Percentiles rank a stretch among this genome's conserved stretches.
phyloP scores from a whole-genome alignment of 30 jellyfish, hydroid and myxozoan species.

The Cassiopea andromeda region DNA sequence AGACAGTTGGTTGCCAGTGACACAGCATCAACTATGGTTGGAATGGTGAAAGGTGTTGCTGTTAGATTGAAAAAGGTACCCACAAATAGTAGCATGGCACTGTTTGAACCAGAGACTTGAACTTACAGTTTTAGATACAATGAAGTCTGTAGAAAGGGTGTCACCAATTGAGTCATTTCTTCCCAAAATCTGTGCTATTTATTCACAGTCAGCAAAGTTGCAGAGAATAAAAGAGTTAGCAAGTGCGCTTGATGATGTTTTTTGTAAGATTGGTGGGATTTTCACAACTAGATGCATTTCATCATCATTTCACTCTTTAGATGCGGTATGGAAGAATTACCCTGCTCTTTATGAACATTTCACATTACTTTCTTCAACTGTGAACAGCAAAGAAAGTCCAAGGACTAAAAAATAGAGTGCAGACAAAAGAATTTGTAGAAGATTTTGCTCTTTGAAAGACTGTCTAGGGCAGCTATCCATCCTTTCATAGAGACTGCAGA shows the following conservation, averaged over 20 bases:
- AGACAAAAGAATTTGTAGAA: constrained; percentile 45
- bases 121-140: constrained; percentile 33
- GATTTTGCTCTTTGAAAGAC: constrained; percentile 47
- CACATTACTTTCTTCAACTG: neutral
- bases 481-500: constrained; percentile 35
- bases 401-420: constrained; percentile 12
- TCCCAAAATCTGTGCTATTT: constrained; percentile 19
- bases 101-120: constrained; percentile 17
- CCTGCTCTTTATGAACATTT: constrained; percentile 43
- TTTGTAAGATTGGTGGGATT: constrained; percentile 30
- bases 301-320: constrained; percentile 26
- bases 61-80: constrained; percentile 19
- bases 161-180: constrained; percentile 20
- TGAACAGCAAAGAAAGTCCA: constrained; percentile 7
- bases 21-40: constrained; percentile 38
- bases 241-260: constrained; percentile 8
- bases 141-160: constrained; percentile 23
- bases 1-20: constrained; percentile 47
- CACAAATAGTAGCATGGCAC: constrained; percentile 28
- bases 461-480: constrained; percentile 49
- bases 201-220: constrained; percentile 19
- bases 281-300: constrained; percentile 55
- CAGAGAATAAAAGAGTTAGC: constrained; percentile 35
- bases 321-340: constrained; percentile 11
- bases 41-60: constrained; percentile 17